A percentile compares a stretch with the other conserved stretches of the same genome.
These are phyloP conservation scores for Geopemphigus sp. DNA, from an alignment of 1,140 invertebrate species.

Conservation along the genomic window DNA sequence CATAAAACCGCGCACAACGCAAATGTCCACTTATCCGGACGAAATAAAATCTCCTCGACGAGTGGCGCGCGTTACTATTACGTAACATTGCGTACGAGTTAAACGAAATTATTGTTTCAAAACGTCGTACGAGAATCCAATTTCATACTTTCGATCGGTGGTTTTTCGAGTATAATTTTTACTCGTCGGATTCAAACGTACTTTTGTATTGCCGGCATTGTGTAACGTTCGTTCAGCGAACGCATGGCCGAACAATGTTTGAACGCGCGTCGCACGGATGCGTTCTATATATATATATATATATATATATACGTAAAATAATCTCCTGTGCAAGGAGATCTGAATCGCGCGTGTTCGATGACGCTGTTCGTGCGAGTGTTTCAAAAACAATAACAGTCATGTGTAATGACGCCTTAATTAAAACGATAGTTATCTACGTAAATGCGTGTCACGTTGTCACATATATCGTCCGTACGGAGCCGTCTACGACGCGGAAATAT, in stretches of 20 bases:
- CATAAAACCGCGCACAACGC: neutral
- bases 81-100: neutral
- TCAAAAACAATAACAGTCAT: neutral
- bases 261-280: neutral
- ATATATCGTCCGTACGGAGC: neutral
- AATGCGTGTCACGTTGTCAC: neutral
- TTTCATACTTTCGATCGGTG: neutral
- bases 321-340: no score
- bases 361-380: neutral
- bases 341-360: neutral
- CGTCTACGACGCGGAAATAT: no score
- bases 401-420: neutral
- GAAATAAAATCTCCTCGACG: neutral
- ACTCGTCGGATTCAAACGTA: neutral
- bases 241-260: conserved; percentile 8
- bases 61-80: neutral
- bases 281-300: accelerated
- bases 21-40: neutral
- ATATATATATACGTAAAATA: no score
- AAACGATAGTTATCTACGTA: neutral
- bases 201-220: neutral
- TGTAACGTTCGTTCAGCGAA: neutral
- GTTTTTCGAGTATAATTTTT: neutral
- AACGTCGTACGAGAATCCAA: neutral
- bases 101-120: neutral